Percentiles rank a stretch among this genome's conserved stretches.
These are phyloP conservation scores for Drosophila mojavensis DNA, from an alignment of 1,140 invertebrate species.

Conservation along the genomic window DNA sequence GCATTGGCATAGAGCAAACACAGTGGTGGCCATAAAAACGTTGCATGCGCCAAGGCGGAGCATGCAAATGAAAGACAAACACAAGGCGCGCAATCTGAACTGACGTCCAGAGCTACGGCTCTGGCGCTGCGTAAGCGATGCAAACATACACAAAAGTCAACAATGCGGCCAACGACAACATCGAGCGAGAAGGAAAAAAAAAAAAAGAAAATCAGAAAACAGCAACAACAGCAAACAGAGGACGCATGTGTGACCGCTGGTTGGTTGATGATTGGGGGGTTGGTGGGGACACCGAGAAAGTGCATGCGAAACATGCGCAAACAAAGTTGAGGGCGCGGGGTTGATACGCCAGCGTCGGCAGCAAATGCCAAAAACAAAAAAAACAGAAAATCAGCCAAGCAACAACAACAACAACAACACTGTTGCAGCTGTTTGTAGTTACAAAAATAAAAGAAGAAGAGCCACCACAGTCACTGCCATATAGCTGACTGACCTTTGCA, in stretches of 20 bases:
- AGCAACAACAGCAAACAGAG: constrained; percentile 22
- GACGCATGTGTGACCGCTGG: constrained; percentile 46
- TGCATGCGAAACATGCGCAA: constrained; percentile 52
- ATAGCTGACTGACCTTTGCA: constrained; percentile 70
- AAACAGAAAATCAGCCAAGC: background rate
- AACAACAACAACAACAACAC: constrained; percentile 20
- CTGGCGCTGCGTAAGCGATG: constrained; percentile 67
- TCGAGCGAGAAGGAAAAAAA: background rate
- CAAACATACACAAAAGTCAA: constrained; percentile 70
- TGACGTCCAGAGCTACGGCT: constrained; percentile 36
- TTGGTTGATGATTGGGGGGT: constrained; percentile 6
- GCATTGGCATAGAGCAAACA: constrained; percentile 50
- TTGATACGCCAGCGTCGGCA: constrained; percentile 63
- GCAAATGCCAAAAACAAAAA: constrained; percentile 16
- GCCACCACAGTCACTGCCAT: constrained; percentile 26
- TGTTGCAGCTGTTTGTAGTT: constrained; percentile 3
- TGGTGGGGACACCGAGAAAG: constrained; percentile 29
- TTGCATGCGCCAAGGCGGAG: constrained; percentile 60
- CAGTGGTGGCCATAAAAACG: constrained; percentile 49
- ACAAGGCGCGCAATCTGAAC: constrained; percentile 24
- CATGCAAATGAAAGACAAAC: constrained; percentile 79
- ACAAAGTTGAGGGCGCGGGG: constrained; percentile 59
- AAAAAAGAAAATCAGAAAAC: background rate
- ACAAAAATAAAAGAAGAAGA: constrained; percentile 8
- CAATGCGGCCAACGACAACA: constrained; percentile 30